Evolutionary conservation across 2,797 vertebrate genomes (phyloP), one percentile per base, ranked within the genome.

Genomic region (Pangasius larnaudii): DNA sequence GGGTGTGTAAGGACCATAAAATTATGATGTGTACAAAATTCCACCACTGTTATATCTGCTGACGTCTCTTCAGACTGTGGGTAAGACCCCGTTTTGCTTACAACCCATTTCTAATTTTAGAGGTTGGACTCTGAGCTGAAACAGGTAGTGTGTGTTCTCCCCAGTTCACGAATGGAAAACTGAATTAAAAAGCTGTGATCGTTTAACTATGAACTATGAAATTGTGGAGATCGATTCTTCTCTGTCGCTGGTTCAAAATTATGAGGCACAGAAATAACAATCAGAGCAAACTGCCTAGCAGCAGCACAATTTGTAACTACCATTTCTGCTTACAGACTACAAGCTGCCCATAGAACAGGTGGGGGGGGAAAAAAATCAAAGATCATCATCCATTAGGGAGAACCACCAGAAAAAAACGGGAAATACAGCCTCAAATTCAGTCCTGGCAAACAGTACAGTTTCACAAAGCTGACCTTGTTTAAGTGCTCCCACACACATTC

Each of bases 121-220:
- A 78, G 36, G 69, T 86, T 86, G 59, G 51, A 69, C 75, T 85
- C 59, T 46, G 59, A 87, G 80, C n/a, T 51, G 56, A 77, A 67
- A 65, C 74, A 69, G 84, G 78, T 78, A 79, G 56, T 56, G 24
- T 56, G 53, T 87, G 59, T 83, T 85, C 75, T 83, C 82, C 75
- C 42, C 56, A 87, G 30, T 63, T 74, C 81, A 85, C 74, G 85
- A 87, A 88, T 59, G 87, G 74, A 87, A 56, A 61, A 33, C 59
- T 36, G 63, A 78, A 88, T 88, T 87, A 78, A 88, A 78, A 80
- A 88, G 30, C 18, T 84, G 59, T 84, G 85, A 90, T 87, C 30
- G 11, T 71, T 85, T 88, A 77, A 84, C 84, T 87, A 86, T 71
- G 79, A 90, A 82, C n/a, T n/a, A n/a, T n/a, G n/a, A 42, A 58